These are phyloP conservation scores for Pantherophis alleghaniensis DNA, from an alignment of 2,797 vertebrate species.

Conservation along the genomic window DNA sequence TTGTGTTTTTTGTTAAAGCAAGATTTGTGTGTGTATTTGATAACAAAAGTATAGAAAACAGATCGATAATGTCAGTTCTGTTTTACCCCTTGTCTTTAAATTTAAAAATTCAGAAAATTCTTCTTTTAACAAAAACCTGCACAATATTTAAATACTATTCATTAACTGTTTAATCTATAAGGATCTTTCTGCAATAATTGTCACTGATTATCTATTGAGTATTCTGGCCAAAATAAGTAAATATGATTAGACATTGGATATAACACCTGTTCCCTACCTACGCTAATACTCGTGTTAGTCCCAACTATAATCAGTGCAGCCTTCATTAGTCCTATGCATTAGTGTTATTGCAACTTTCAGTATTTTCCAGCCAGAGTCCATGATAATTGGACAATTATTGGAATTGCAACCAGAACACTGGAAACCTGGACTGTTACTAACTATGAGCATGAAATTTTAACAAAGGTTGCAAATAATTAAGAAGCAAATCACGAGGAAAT, in stretches of 20 bases:
- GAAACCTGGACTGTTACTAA: not conserved
- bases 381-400: not conserved
- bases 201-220: conserved; percentile 38
- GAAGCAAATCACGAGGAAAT: not conserved
- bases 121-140: not conserved
- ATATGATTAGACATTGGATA: not conserved
- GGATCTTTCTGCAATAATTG: conserved; percentile 48
- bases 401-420: not conserved
- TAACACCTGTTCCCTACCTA: not conserved
- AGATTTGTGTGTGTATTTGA: conserved; percentile 33
- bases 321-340: not conserved
- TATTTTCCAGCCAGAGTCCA: not conserved
- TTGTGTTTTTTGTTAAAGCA: conserved; percentile 7
- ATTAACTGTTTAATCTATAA: not conserved
- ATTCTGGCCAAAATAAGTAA: not conserved
- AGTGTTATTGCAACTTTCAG: not conserved
- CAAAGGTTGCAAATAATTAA: not conserved
- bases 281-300: not conserved
- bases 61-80: not conserved
- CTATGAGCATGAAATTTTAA: not conserved
- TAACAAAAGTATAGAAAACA: rapidly evolving
- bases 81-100: conserved; percentile 30
- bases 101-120: not conserved
- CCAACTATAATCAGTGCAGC: not conserved
- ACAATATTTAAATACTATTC: rapidly evolving